Evolutionary conservation across 2,113 vertebrate species (phyloP).

Genomic region (Porphyrio hochstetteri): DNA sequence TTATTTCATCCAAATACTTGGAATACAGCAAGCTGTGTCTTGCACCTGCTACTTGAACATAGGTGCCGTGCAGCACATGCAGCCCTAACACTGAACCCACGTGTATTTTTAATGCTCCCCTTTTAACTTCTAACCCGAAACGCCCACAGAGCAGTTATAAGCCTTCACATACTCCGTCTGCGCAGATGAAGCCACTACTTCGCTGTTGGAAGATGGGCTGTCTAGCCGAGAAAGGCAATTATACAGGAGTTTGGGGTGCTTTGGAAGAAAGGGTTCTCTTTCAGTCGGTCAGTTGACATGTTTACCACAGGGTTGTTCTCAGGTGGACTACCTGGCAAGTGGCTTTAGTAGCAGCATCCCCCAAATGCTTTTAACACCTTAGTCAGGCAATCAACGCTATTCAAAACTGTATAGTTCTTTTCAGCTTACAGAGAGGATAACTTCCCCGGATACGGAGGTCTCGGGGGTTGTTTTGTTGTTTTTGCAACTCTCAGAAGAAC

Average conservation of each 20-base stretch:
- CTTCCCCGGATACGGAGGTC: background rate
- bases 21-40: background rate
- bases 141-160: background rate
- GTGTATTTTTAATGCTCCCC: background rate
- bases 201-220: background rate
- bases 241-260: background rate
- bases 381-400: background rate
- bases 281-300: no score
- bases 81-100: background rate
- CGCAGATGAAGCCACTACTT: background rate
- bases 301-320: accelerated
- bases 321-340: background rate
- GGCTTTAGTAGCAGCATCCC: background rate
- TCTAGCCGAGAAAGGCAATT: background rate
- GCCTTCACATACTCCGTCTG: background rate
- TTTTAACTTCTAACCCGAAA: background rate
- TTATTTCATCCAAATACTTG: background rate
- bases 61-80: accelerated
- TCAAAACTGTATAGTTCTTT: background rate
- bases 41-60: background rate
- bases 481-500: background rate
- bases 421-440: background rate
- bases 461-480: background rate
- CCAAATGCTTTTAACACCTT: background rate
- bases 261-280: background rate